Evolutionary conservation across 30 jellyfish, hydroid and myxozoan genomes (phyloP), one percentile per base, ranked within the genome.

Genomic region (Chrysaora quinquecirrha): DNA sequence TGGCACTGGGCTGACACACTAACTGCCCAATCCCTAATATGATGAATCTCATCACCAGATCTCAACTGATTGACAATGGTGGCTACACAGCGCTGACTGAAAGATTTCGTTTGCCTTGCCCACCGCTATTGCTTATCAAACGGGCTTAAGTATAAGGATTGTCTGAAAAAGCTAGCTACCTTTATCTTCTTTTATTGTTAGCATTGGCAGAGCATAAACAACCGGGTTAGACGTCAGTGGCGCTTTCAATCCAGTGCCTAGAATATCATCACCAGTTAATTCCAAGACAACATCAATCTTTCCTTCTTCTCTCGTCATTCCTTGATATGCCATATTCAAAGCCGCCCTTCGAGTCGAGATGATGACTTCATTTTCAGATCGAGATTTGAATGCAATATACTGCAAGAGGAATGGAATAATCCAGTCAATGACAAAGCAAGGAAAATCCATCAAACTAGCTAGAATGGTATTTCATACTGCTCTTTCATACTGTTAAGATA

Each of bases 311-410:
- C 68, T 75, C 16, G 99, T 95, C 82, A 87, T 28, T 4, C 96
- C 98, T 86, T 95, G 99, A 48, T 78, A 95, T 3, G 99, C 89
- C 97, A 89, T 89, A 60, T 95, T 95, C 48, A 82, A 68, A 29
- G 98, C 98, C 21, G 98, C 98, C 60, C 98, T 32, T 31, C 72
- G 54, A 54, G 98, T 95, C 64, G 97, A 68, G 22, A 95, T 73
- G 30, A 81, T 20, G 0, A 88, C 85, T 60, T 94, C 97, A 73
- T 83, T 85, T 3, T 80, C 89, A 2, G 35, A 47, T 46, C 87
- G 48, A 11, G 96, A 76, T 43, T 73, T 64, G 90, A 87, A 94
- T 48, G 97, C 99, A 30, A 94, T 87, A 66, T 94, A 94, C 99
- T 94, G 23, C 46, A 82, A 23, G 48, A 33, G 2, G 22, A 81